These are phyloP conservation scores for Achlya flavicornis DNA, from an alignment of 2,888 invertebrate genomes.

Conservation along the genomic window DNA sequence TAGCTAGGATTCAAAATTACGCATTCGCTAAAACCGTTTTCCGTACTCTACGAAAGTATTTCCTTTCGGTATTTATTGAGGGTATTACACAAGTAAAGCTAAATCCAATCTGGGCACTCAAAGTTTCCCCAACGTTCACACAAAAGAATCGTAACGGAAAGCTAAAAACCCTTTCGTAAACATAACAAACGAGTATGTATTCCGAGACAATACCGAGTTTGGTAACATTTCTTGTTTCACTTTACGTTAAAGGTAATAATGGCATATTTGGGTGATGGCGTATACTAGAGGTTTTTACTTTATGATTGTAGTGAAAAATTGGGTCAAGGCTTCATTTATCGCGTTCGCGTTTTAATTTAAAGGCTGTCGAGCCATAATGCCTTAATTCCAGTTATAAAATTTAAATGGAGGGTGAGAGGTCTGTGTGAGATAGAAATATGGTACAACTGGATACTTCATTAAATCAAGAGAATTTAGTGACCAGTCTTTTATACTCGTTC, in stretches of 20 bases:
- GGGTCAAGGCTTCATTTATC: not conserved
- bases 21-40: not conserved
- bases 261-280: not conserved
- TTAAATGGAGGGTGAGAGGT: not conserved
- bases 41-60: too few species aligned
- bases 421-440: too few species aligned
- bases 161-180: constrained; percentile 4
- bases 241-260: not conserved
- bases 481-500: too few species aligned
- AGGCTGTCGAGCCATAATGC: not conserved
- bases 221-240: not conserved
- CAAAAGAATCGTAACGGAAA: constrained; percentile 1
- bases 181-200: constrained; percentile 19
- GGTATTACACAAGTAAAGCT: not conserved
- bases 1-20: not conserved
- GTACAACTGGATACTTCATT: too few species aligned
- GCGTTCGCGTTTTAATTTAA: not conserved
- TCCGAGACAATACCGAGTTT: constrained; percentile 39
- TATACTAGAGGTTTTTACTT: not conserved
- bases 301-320: not conserved
- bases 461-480: too few species aligned
- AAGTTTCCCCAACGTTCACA: constrained; percentile 2
- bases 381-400: not conserved
- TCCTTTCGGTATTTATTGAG: not conserved
- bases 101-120: constrained; percentile 2